Evolutionary conservation across 2,888 invertebrate species (phyloP), one percentile per base, ranked within the genome.

Genomic region (Meteorus colon): DNA sequence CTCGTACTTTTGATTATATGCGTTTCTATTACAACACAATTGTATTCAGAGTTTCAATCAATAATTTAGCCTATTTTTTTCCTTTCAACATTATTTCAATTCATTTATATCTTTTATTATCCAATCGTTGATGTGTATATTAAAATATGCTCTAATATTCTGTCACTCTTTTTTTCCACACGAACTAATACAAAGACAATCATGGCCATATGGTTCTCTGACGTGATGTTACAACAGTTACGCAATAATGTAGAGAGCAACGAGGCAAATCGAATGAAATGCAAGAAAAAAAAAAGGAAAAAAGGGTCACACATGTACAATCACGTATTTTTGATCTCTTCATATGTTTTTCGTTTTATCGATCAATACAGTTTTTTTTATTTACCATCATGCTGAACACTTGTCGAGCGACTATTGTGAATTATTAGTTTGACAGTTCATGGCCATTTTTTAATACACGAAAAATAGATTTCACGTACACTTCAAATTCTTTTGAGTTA

Each of bases 1-100:
- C 75, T 75, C 75, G 65, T 66, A 45, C 16, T 67, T 45, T 67
- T 67, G 45, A 67, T 67, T 67, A 67, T 55, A 59, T 59, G 55
- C 19, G 55, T 55, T 55, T 55, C 55, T 55, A 55, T 55, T 55
- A 55, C 55, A 55, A 24, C 55, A 55, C 55, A 19, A 19, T 24
- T 55, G 55, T 55, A 19, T 19, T 19, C 19, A 55, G 55, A 6
- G n/a, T 19, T 55, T 55, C 5, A 55, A 55, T 55, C 55, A 19
- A 55, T 55, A 55, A 19, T 55, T 55, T 24, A 55, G 19, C 19
- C n/a, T 55, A 55, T 55, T 55, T 55, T 45, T 4, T 10, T 41
- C 10, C 45, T 27, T 19, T 16, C 27, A 55, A n/a, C 8, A 68
- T 34, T 34, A 51, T 69, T 19, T 1, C 10, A 19, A 8, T 55